Evolutionary conservation across 2,888 invertebrate genomes (phyloP).

Genomic region (Sesia bembeciformis): DNA sequence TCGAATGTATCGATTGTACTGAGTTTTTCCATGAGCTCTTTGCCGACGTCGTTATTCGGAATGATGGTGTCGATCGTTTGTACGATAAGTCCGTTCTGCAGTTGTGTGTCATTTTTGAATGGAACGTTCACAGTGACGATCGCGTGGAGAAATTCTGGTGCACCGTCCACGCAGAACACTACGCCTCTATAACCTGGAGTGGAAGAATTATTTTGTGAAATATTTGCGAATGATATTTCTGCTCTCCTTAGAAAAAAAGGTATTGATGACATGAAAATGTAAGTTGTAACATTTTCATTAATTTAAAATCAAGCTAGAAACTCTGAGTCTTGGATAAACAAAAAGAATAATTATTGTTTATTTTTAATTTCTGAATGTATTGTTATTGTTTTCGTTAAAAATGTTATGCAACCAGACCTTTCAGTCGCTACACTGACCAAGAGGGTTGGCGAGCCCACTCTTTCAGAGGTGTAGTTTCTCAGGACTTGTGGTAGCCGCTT

Average conservation of each 20-base stretch:
- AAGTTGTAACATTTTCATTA: not conserved
- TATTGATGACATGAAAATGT: not conserved
- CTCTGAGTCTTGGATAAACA: no score
- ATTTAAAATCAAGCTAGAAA: no score
- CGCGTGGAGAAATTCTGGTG: constrained; percentile 80
- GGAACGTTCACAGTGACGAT: constrained; percentile 62
- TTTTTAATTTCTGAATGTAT: no score
- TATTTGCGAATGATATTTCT: no score
- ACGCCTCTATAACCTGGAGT: constrained; percentile 69
- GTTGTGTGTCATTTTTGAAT: constrained; percentile 51
- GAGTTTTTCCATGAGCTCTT: constrained; percentile 55
- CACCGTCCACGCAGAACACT: constrained; percentile 86
- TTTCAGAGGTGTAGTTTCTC: no score
- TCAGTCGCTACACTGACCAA: no score
- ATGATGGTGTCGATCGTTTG: constrained; percentile 69
- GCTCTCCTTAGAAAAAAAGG: not conserved
- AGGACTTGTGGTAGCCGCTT: no score
- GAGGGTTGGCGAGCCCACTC: no score
- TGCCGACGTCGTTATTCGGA: constrained; percentile 45
- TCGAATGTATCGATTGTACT: constrained; percentile 69
- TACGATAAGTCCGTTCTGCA: constrained; percentile 74
- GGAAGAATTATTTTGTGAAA: not conserved
- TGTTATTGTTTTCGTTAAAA: no score
- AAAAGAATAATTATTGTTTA: no score
- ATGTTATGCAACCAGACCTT: no score